A percentile compares a stretch with the other conserved stretches of the same genome.
phyloP scores from a whole-genome alignment of 1,140 invertebrate genomes.

The Euwallacea fornicatus region DNA sequence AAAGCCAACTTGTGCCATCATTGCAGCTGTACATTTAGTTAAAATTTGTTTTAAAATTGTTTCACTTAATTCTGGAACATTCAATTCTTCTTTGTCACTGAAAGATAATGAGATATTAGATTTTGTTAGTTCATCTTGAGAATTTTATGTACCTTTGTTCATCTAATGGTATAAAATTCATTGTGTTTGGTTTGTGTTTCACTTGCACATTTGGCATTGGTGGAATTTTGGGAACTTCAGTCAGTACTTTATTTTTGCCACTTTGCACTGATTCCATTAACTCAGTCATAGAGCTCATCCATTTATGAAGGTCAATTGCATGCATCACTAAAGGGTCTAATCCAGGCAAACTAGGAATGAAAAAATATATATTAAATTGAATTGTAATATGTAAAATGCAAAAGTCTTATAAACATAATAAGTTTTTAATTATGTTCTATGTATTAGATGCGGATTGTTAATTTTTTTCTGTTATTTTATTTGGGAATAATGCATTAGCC shows the following conservation, averaged over 20 bases:
- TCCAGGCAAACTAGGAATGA: slow-evolving; percentile 40
- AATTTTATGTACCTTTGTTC: background rate
- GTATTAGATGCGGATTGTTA: too few relatives aligned
- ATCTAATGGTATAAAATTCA: slow-evolving; percentile 4
- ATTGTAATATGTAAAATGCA: too few relatives aligned
- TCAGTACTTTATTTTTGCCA: slow-evolving; percentile 42
- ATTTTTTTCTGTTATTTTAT: too few relatives aligned
- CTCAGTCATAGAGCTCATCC: slow-evolving; percentile 48
- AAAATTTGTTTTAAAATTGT: slow-evolving; percentile 45
- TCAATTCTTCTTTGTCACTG: slow-evolving; percentile 8
- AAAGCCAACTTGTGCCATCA: slow-evolving; percentile 49
- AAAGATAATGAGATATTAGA: too few relatives aligned
- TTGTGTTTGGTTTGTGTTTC: slow-evolving; percentile 41
- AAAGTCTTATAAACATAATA: too few relatives aligned
- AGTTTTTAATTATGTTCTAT: too few relatives aligned
- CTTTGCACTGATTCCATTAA: slow-evolving; percentile 46
- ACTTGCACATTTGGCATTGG: background rate
- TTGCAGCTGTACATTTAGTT: slow-evolving; percentile 43
- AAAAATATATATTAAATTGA: slow-evolving; percentile 17
- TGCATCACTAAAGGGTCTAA: slow-evolving; percentile 48
- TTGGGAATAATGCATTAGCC: too few relatives aligned
- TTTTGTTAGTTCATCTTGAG: too few relatives aligned
- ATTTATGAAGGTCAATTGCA: slow-evolving; percentile 50
- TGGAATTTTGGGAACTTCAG: slow-evolving; percentile 44
- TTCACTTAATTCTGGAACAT: slow-evolving; percentile 45